These are phyloP conservation scores for Charina bottae DNA, from an alignment of 2,113 vertebrate genomes.

Conservation along the genomic window DNA sequence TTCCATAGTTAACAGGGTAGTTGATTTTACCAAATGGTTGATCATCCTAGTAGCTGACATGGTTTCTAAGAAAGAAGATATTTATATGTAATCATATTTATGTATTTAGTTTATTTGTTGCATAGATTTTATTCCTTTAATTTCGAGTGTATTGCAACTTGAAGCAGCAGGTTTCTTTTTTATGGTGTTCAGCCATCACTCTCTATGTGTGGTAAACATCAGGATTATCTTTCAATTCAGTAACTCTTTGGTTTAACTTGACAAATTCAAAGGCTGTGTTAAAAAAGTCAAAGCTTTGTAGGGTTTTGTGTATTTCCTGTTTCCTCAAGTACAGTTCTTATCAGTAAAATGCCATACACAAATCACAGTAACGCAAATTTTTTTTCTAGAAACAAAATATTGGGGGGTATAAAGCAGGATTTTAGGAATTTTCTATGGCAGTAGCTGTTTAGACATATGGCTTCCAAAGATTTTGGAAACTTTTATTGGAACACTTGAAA, in stretches of 20 bases:
- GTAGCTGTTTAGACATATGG: not conserved
- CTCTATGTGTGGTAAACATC: not conserved
- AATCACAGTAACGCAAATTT: no score
- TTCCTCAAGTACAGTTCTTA: not conserved
- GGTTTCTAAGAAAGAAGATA: not conserved
- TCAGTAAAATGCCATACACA: not conserved
- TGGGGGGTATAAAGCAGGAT: not conserved
- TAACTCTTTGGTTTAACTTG: not conserved
- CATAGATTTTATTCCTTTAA: not conserved
- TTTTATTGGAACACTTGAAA: not conserved
- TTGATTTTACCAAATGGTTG: constrained; percentile 14
- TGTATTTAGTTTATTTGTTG: constrained; percentile 14
- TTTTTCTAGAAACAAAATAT: not conserved
- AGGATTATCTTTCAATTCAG: not conserved
- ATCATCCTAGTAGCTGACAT: constrained; percentile 29
- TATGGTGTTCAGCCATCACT: not conserved
- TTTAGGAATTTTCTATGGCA: not conserved
- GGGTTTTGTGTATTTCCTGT: not conserved
- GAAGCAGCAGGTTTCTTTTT: not conserved
- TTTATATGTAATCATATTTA: not conserved
- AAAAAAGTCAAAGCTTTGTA: not conserved
- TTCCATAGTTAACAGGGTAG: constrained; percentile 31
- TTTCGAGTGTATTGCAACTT: not conserved
- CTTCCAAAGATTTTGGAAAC: not conserved
- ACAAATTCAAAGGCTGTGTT: not conserved